Evolutionary conservation across 1,140 invertebrate genomes (phyloP), one percentile per base, ranked within the genome.

Genomic region (Propsilocerus akamusi): DNA sequence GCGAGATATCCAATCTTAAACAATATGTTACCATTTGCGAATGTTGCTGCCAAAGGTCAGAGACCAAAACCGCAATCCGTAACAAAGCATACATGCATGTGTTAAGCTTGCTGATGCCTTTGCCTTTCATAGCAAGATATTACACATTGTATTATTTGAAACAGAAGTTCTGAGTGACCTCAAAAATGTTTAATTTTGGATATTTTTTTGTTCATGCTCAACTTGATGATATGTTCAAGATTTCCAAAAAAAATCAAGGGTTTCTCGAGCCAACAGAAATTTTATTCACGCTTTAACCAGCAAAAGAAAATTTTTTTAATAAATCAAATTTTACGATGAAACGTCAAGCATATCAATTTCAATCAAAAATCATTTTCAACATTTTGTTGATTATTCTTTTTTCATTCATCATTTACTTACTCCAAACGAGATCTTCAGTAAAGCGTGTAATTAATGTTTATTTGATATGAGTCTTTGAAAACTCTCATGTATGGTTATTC

Each of bases 11-110:
- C 22, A 41, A 41, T 41, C 34, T 20, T 17, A 41, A 17, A 41
- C 34, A 41, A 41, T 41, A 41, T 41, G 34, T 41, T 41, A 41
- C 34, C 34, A 41, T 41, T 41, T 41, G 22, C 34, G 34, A 41
- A 41, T 41, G 17, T 41, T 41, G 34, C 22, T n/a, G n/a, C n/a
- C n/a, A n/a, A 17, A 41, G 34, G 34, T 41, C 34, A 41, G 34
- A 41, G 34, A 41, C 14, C 34, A 41, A 41, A 20, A 5, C 34
- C 22, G 34, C 34, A 14, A 20, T 41, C 34, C 34, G 17, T 41
- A 30, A 20, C 22, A 41, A 20, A 41, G 17, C 22, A 41, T 41
- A 20, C 34, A 41, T 41, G 8, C 14, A 14, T 41, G 22, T 41
- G 22, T 17, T n/a, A 37, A 41, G n/a, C n/a, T 41, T 7, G 10